These are phyloP conservation scores for Lissonota sp. DNA, from an alignment of 2,888 invertebrate genomes.

Conservation along the genomic window DNA sequence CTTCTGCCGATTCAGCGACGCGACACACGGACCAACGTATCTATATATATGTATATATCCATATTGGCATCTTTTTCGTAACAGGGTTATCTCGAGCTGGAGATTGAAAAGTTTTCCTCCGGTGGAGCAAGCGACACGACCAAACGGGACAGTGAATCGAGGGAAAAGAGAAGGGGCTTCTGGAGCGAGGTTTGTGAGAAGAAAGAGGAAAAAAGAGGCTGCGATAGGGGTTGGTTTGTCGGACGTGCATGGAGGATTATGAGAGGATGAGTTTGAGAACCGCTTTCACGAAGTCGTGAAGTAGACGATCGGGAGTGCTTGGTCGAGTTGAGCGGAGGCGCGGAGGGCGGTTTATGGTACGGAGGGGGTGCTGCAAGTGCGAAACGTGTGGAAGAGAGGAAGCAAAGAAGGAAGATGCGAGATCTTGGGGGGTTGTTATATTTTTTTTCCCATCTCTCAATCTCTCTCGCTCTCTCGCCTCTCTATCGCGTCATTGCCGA, in stretches of 20 bases:
- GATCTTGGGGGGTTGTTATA: slow-evolving; percentile 6
- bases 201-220: background rate
- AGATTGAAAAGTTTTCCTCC: slow-evolving; percentile 72
- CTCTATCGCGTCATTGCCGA: slow-evolving; percentile 20
- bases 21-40: background rate
- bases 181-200: slow-evolving; percentile 3
- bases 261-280: slow-evolving; percentile 56
- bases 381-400: slow-evolving; percentile 16
- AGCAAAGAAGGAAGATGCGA: slow-evolving; percentile 21
- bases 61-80: slow-evolving; percentile 54
- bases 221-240: slow-evolving; percentile 18
- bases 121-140: slow-evolving; percentile 24
- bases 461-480: slow-evolving; percentile 22
- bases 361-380: background rate
- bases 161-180: slow-evolving; percentile 11
- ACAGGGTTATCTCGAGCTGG: slow-evolving; percentile 64
- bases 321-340: slow-evolving; percentile 39
- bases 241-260: slow-evolving; percentile 53
- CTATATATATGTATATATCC: background rate
- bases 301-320: slow-evolving; percentile 61
- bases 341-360: slow-evolving; percentile 3
- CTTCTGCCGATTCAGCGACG: slow-evolving; percentile 61
- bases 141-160: slow-evolving; percentile 4
- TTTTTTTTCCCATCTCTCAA: background rate
- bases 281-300: slow-evolving; percentile 63